A percentile compares a stretch with the other conserved stretches of the same genome.
These are phyloP conservation scores for Drosophila neotestacea DNA, from an alignment of 2,888 invertebrate species.

Conservation along the genomic window DNA sequence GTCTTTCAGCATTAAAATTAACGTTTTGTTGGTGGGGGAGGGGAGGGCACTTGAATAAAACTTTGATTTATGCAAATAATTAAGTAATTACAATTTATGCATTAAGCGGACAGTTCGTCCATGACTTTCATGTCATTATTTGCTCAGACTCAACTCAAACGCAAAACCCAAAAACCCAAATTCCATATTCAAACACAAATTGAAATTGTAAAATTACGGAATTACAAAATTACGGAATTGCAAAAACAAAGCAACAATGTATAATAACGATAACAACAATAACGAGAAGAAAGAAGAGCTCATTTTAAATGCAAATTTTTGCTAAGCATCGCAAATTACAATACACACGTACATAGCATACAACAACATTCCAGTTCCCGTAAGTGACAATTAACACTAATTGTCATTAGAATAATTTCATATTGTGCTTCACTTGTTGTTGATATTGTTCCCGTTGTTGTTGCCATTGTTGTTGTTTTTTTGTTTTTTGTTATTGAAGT, in stretches of 20 bases:
- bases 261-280: constrained; percentile 18
- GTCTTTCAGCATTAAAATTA: constrained; percentile 51
- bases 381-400: constrained; percentile 81
- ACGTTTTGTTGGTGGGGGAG: constrained; percentile 17
- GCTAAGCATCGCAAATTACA: constrained; percentile 64
- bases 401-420: constrained; percentile 80
- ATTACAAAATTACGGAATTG: constrained; percentile 41
- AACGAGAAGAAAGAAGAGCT: constrained; percentile 50
- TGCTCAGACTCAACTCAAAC: constrained; percentile 45
- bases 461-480: constrained; percentile 14
- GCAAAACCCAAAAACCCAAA: constrained; percentile 15
- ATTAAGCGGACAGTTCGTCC: constrained; percentile 53
- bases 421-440: constrained; percentile 56
- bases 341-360: constrained; percentile 46
- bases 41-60: constrained; percentile 34
- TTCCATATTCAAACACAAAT: constrained; percentile 25
- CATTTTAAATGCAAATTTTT: constrained; percentile 76
- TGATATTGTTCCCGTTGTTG: constrained; percentile 29
- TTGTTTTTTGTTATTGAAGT: constrained; percentile 47
- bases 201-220: constrained; percentile 47
- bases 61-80: constrained; percentile 77
- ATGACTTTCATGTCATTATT: constrained; percentile 64
- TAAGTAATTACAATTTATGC: constrained; percentile 75
- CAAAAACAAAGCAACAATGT: constrained; percentile 17
- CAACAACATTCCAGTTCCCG: constrained; percentile 51